phyloP scores from a whole-genome alignment of 1,140 invertebrate species.

The Trichoplusia ni region DNA sequence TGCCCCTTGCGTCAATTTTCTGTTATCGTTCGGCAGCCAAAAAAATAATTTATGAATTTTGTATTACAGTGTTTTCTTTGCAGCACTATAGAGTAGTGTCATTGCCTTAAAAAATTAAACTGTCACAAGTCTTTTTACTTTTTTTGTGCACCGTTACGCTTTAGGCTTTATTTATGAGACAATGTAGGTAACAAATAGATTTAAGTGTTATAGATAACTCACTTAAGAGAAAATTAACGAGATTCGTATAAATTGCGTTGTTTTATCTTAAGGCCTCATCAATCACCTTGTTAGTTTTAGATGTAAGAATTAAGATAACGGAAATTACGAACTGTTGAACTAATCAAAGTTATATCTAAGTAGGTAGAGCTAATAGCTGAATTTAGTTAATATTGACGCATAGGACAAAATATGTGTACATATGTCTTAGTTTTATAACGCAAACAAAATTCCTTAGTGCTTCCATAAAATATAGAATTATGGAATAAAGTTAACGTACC shows the following conservation, averaged over 20 bases:
- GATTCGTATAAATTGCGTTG: constrained; percentile 4
- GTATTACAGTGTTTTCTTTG: constrained; percentile 28
- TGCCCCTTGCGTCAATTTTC: constrained; percentile 41
- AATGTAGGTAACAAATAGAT: neutral
- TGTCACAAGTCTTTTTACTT: neutral
- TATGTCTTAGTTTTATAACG: constrained; percentile 43
- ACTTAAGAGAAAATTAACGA: neutral
- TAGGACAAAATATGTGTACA: constrained; percentile 35
- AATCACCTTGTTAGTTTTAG: constrained; percentile 15
- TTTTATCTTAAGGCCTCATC: neutral
- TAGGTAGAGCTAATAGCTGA: constrained; percentile 26
- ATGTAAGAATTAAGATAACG: constrained; percentile 13
- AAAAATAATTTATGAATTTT: constrained; percentile 46
- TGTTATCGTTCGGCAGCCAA: constrained; percentile 34
- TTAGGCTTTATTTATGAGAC: neutral
- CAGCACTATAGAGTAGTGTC: neutral
- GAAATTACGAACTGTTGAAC: constrained; percentile 34
- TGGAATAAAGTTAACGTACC: constrained; percentile 31
- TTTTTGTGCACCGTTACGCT: constrained; percentile 5
- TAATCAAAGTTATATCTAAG: constrained; percentile 30
- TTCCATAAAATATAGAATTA: constrained; percentile 49
- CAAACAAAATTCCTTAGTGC: constrained; percentile 54
- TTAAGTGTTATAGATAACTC: constrained; percentile 7
- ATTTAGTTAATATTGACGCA: constrained; percentile 26
- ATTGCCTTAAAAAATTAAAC: neutral